A percentile compares a stretch with the other conserved stretches of the same genome.
phyloP scores from a whole-genome alignment of 2,888 invertebrate genomes.

The Andricus quercusramuli region DNA sequence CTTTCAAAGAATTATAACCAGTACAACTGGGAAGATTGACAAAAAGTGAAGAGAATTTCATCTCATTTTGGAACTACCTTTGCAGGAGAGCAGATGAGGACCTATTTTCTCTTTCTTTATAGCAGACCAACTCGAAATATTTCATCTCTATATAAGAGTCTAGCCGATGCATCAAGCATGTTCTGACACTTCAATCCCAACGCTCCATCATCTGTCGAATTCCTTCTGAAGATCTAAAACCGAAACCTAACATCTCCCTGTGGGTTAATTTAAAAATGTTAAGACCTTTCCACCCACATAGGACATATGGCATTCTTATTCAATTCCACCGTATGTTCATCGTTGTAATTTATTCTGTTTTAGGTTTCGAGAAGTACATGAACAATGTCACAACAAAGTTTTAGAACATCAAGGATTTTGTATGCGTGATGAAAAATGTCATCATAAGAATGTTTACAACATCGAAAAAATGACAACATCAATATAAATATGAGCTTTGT shows the following conservation, averaged over 20 bases:
- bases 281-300: not conserved
- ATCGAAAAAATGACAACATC: not conserved
- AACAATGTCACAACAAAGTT: conserved; percentile 7
- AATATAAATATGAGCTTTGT: not conserved
- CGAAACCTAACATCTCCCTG: not conserved
- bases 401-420: not conserved
- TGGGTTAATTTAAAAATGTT: not conserved
- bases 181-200: conserved; percentile 20
- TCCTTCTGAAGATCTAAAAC: conserved; percentile 6
- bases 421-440: not conserved
- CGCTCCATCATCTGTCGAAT: conserved; percentile 17
- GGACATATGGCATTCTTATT: not conserved
- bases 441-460: not conserved
- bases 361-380: not conserved
- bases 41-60: not conserved
- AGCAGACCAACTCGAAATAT: not conserved
- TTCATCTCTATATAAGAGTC: not conserved
- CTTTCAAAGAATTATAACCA: not conserved
- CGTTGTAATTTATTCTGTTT: not conserved
- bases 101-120: not conserved
- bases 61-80: not conserved
- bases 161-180: conserved; percentile 12
- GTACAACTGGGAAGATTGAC: not conserved
- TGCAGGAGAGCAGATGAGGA: conserved; percentile 2
- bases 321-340: not conserved